phyloP scores from a whole-genome alignment of 2,113 vertebrate species.

The Psettodes erumei region DNA sequence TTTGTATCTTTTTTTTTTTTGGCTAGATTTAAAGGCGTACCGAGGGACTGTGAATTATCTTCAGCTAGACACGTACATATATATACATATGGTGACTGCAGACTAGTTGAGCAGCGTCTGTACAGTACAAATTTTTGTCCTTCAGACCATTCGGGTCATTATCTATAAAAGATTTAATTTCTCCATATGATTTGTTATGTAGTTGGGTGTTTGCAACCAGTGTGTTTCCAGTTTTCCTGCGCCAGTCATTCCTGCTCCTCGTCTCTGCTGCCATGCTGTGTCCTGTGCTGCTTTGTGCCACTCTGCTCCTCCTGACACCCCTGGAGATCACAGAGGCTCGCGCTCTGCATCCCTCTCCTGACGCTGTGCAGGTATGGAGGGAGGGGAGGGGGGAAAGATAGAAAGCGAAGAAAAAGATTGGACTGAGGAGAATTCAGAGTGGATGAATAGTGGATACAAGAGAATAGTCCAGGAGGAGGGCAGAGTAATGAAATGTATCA shows the following conservation, averaged over 20 bases:
- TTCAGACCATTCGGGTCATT: neutral
- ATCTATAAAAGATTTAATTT: neutral
- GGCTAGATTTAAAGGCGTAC: neutral
- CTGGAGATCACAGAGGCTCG: slow-evolving; percentile 77
- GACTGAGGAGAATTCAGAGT: slow-evolving; percentile 23
- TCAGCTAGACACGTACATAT: neutral
- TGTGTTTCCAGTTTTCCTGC: slow-evolving; percentile 33
- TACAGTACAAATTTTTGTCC: neutral
- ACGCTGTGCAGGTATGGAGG: slow-evolving; percentile 78
- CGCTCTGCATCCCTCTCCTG: slow-evolving; percentile 77
- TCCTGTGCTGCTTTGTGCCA: slow-evolving; percentile 75
- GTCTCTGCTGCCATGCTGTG: slow-evolving; percentile 76
- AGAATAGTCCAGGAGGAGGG: slow-evolving; percentile 6
- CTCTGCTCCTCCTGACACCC: slow-evolving; percentile 79
- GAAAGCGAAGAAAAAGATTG: neutral
- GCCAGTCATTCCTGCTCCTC: slow-evolving; percentile 11
- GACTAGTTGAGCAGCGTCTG: neutral
- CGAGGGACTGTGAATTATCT: neutral
- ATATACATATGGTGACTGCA: neutral
- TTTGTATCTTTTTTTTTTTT: neutral
- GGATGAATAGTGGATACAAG: neutral
- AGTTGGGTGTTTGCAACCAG: slow-evolving; percentile 23
- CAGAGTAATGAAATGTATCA: slow-evolving; percentile 69
- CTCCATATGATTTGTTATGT: neutral
- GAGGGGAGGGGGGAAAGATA: neutral